Percentiles rank a stretch among this genome's conserved stretches.
phyloP scores from a whole-genome alignment of 2,797 vertebrate genomes.

The Sebastiscus tertius region DNA sequence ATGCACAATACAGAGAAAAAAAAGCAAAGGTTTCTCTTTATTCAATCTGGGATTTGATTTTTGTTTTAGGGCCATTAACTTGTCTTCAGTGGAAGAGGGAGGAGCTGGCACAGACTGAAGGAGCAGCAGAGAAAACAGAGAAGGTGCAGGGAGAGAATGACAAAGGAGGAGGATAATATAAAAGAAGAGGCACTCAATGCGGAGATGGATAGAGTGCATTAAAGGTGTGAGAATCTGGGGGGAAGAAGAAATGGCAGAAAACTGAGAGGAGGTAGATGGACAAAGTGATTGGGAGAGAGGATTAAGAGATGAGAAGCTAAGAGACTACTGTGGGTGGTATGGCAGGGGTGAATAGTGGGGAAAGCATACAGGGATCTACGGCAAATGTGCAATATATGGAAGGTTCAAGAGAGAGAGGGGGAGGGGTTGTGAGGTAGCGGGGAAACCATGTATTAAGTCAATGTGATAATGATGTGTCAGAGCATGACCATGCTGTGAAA shows the following conservation, averaged over 20 bases:
- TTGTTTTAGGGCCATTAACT: slow-evolving; percentile 34
- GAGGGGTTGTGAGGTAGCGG: slow-evolving; percentile 45
- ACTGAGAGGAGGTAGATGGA: slow-evolving; percentile 32
- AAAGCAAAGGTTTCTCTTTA: slow-evolving; percentile 4
- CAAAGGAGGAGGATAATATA: slow-evolving; percentile 46
- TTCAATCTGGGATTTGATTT: slow-evolving; percentile 24
- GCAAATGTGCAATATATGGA: background rate
- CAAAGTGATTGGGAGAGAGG: slow-evolving; percentile 38
- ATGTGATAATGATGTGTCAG: slow-evolving; percentile 81
- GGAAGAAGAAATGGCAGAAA: slow-evolving; percentile 23
- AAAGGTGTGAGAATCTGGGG: slow-evolving; percentile 43
- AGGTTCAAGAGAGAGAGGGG: slow-evolving; percentile 1
- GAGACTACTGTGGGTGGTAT: slow-evolving; percentile 4
- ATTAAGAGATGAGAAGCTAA: slow-evolving; percentile 41
- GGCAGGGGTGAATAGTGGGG: background rate
- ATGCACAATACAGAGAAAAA: background rate
- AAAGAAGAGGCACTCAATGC: slow-evolving; percentile 43
- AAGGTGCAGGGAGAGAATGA: slow-evolving; percentile 22
- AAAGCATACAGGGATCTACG: slow-evolving; percentile 30
- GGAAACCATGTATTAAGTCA: slow-evolving; percentile 76
- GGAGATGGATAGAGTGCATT: slow-evolving; percentile 54
- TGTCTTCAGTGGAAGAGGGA: background rate
- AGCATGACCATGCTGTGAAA: slow-evolving; percentile 79
- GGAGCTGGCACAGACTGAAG: background rate
- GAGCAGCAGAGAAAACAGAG: slow-evolving; percentile 35